Evolutionary conservation across 1,140 invertebrate species (phyloP).

Genomic region (Drosophila lowei): DNA sequence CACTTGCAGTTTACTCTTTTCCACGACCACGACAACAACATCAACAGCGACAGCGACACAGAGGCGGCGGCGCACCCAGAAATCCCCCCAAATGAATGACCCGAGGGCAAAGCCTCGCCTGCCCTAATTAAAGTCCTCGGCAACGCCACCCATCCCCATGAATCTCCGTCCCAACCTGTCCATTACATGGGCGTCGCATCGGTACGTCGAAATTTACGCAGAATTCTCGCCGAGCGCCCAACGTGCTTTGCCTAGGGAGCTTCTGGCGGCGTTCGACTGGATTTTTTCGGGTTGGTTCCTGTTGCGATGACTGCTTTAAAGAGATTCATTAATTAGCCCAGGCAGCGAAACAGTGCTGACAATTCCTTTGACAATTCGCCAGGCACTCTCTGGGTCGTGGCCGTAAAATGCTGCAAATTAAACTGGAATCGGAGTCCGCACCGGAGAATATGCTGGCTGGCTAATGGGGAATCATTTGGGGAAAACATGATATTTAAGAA

Average conservation of each 20-base stretch:
- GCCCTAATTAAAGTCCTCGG: slow-evolving; percentile 61
- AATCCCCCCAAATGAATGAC: slow-evolving; percentile 26
- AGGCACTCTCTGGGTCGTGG: no score
- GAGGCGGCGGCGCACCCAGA: slow-evolving; percentile 5
- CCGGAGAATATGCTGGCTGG: no score
- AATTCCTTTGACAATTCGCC: no score
- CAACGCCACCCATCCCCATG: no score
- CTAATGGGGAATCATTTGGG: no score
- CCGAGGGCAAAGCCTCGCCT: slow-evolving; percentile 33
- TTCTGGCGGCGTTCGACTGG: neutral
- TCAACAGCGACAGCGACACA: neutral
- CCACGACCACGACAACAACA: neutral
- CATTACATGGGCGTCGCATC: slow-evolving; percentile 57
- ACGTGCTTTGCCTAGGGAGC: slow-evolving; percentile 35
- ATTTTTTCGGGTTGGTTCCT: slow-evolving; percentile 4
- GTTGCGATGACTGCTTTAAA: no score
- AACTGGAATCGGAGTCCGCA: no score
- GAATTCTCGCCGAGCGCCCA: slow-evolving; percentile 11
- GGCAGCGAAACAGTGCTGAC: no score
- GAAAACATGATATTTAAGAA: no score
- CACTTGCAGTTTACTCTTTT: slow-evolving; percentile 34
- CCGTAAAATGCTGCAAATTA: no score
- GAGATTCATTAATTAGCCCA: no score
- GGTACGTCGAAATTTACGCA: slow-evolving; percentile 23
- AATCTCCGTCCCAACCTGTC: slow-evolving; percentile 23